phyloP scores from a whole-genome alignment of 1,140 invertebrate genomes.

The Polypedilum pembai region DNA sequence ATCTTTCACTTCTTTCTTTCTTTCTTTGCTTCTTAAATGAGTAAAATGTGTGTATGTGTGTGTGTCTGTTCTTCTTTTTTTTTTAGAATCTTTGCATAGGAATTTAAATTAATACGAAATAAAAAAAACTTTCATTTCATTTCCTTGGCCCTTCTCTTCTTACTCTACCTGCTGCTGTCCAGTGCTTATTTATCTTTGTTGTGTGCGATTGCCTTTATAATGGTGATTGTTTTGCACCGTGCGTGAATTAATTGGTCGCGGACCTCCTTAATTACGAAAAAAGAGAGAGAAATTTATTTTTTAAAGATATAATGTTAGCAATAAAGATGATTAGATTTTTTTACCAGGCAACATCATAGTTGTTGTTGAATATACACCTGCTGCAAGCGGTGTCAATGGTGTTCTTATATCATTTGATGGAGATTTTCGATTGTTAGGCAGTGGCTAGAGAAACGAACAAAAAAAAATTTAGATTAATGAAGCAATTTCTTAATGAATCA shows the following conservation, averaged over 20 bases:
- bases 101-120: background rate
- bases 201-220: constrained; percentile 16
- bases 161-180: too few relatives aligned
- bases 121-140: background rate
- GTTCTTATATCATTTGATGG: constrained; percentile 41
- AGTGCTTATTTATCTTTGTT: constrained; percentile 21
- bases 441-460: constrained; percentile 31
- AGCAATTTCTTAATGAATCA: background rate
- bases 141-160: background rate
- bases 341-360: constrained; percentile 27
- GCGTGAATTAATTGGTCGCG: constrained; percentile 3
- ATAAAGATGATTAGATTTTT: constrained; percentile 12
- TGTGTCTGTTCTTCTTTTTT: too few relatives aligned
- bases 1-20: background rate
- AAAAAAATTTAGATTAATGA: background rate
- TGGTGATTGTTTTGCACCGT: constrained; percentile 24
- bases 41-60: background rate
- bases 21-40: background rate
- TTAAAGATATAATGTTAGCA: constrained; percentile 2
- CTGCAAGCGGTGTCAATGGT: constrained; percentile 41
- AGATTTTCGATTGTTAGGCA: constrained; percentile 42
- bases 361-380: constrained; percentile 40
- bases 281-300: background rate
- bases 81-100: constrained; percentile 12
- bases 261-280: background rate